Evolutionary conservation across 2,888 invertebrate genomes (phyloP).

Genomic region (Iselma pallidipennis): DNA sequence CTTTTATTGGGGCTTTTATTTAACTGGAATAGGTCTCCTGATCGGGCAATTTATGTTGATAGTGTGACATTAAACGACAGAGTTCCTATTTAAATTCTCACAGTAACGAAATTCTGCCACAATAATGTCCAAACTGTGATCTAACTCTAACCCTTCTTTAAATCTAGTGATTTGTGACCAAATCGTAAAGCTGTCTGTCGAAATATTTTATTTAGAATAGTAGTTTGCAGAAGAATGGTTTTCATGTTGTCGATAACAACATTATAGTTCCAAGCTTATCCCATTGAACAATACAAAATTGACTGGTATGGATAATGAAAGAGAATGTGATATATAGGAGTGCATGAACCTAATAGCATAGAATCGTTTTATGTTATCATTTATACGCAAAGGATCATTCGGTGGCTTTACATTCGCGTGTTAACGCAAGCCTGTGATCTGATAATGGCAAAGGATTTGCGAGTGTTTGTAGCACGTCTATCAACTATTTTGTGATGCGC

Average conservation of each 20-base stretch:
- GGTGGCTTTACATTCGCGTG: slow-evolving; percentile 27
- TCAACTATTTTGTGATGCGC: slow-evolving; percentile 23
- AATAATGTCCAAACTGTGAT: background rate
- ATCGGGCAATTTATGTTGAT: background rate
- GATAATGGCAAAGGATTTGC: slow-evolving; percentile 29
- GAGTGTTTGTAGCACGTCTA: slow-evolving; percentile 21
- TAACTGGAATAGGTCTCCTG: background rate
- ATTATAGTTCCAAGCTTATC: background rate
- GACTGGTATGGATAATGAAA: background rate
- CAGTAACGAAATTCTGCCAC: background rate
- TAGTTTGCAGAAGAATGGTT: background rate
- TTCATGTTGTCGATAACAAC: background rate
- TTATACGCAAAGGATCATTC: slow-evolving; percentile 29
- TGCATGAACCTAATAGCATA: background rate
- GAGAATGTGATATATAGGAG: background rate
- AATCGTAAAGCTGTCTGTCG: background rate
- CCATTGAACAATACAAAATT: background rate
- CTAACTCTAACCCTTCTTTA: background rate
- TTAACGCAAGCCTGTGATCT: slow-evolving; percentile 30
- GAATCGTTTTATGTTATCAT: slow-evolving; percentile 26
- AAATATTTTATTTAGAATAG: background rate
- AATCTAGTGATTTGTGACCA: background rate
- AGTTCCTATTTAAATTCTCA: background rate
- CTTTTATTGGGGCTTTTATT: background rate
- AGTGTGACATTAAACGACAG: background rate